Percentiles rank a stretch among this genome's conserved stretches.
Evolutionary conservation across 2,888 invertebrate species (phyloP).

Genomic region (Cantharis nigra): DNA sequence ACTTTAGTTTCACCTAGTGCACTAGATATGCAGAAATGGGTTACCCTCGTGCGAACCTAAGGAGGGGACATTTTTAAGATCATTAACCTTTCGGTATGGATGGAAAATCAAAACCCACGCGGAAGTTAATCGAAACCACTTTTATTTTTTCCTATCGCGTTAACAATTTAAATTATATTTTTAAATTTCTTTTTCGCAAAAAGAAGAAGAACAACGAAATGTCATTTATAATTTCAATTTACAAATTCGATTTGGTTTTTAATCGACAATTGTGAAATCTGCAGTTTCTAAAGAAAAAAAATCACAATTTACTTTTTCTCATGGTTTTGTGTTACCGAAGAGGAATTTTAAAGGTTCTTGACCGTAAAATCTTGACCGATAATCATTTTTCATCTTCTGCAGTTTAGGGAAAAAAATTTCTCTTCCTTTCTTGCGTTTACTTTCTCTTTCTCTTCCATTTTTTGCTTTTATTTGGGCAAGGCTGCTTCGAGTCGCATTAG

Average conservation of each 20-base stretch:
- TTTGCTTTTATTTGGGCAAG: background rate
- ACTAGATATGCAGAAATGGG: slow-evolving; percentile 30
- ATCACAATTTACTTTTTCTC: background rate
- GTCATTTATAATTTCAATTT: background rate
- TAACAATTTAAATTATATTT: background rate
- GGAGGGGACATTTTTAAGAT: slow-evolving; percentile 14
- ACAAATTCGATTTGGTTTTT: background rate
- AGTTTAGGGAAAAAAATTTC: background rate
- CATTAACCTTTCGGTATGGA: slow-evolving; percentile 21
- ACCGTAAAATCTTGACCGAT: background rate
- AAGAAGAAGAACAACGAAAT: background rate
- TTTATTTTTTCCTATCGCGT: slow-evolving; percentile 3
- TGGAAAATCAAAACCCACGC: slow-evolving; percentile 12
- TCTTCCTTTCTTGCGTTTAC: background rate
- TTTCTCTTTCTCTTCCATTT: background rate
- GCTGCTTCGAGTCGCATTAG: background rate
- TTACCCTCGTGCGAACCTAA: slow-evolving; percentile 18
- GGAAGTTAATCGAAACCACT: slow-evolving; percentile 12
- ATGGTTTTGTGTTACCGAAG: background rate
- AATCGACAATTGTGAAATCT: background rate
- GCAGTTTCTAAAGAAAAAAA: background rate
- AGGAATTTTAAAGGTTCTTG: background rate
- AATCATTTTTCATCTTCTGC: background rate
- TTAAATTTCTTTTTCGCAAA: background rate
- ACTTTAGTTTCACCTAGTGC: slow-evolving; percentile 32